Percentiles rank a stretch among this genome's conserved stretches.
Evolutionary conservation across 2,113 vertebrate species (phyloP).

Genomic region (Zosterops pallidus): DNA sequence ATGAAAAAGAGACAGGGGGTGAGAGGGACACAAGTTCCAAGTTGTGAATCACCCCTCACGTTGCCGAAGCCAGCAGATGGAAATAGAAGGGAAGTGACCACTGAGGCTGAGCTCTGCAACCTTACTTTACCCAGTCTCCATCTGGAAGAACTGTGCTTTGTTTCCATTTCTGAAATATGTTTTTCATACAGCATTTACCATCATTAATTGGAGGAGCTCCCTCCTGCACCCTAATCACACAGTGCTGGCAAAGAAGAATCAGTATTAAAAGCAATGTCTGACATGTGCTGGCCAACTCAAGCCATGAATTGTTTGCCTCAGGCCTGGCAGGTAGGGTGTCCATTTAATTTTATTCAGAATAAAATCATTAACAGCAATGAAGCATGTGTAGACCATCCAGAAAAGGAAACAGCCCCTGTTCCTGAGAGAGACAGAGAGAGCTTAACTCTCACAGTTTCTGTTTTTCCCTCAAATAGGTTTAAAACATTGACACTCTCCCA

Average conservation of each 20-base stretch:
- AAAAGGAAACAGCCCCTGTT: neutral
- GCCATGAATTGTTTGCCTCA: neutral
- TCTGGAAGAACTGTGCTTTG: neutral
- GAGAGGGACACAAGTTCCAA: neutral
- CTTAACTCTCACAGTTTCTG: neutral
- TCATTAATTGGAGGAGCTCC: neutral
- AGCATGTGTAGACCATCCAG: neutral
- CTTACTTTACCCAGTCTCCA: neutral
- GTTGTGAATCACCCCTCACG: neutral
- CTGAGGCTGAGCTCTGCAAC: neutral
- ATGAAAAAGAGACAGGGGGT: neutral
- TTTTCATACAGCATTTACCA: neutral
- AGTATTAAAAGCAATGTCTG: accelerated
- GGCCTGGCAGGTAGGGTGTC: neutral
- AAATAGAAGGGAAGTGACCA: neutral
- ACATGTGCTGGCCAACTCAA: neutral
- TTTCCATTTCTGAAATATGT: neutral
- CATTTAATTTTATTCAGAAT: neutral
- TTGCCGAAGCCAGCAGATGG: neutral
- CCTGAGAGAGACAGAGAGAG: neutral
- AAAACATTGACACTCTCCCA: neutral
- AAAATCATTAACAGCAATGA: neutral
- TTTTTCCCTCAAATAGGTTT: neutral
- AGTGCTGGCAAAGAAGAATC: neutral
- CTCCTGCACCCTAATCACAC: neutral